These are phyloP conservation scores for Crocallis elinguaria DNA, from an alignment of 2,888 invertebrate genomes.

Conservation along the genomic window DNA sequence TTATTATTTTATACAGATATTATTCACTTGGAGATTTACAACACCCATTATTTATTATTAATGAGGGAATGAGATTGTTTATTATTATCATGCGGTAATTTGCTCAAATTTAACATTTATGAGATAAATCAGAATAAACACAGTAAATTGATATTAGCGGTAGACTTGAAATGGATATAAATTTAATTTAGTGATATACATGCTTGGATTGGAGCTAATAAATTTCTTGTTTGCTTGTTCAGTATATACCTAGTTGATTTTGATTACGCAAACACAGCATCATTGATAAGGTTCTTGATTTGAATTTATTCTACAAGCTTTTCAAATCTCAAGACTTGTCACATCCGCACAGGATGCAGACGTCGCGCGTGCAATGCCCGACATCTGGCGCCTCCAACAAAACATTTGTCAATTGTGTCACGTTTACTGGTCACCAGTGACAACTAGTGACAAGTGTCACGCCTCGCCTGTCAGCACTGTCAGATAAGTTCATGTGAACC, in stretches of 20 bases:
- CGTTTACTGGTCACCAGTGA: constrained; percentile 59
- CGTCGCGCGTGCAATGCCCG: neutral
- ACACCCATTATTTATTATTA: constrained; percentile 34
- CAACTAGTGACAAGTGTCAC: constrained; percentile 56
- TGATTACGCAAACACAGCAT: no score
- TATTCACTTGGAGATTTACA: constrained; percentile 37
- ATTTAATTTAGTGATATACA: no score
- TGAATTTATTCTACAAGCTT: neutral
- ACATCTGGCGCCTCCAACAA: constrained; percentile 8
- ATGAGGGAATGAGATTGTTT: constrained; percentile 24
- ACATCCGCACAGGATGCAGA: constrained; percentile 4
- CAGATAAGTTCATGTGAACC: constrained; percentile 68
- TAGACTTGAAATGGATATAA: neutral
- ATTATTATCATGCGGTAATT: constrained; percentile 28
- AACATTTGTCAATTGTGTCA: constrained; percentile 32
- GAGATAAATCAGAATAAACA: neutral
- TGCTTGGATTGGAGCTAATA: no score
- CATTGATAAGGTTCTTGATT: no score
- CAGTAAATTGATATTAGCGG: neutral
- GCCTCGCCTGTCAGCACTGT: constrained; percentile 42
- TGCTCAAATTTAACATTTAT: constrained; percentile 22
- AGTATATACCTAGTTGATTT: no score
- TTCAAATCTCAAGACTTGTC: neutral
- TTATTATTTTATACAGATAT: constrained; percentile 36
- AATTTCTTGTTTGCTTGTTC: no score